Evolutionary conservation across 1,140 invertebrate genomes (phyloP).

Genomic region (Trachymyrmex septentrionalis): DNA sequence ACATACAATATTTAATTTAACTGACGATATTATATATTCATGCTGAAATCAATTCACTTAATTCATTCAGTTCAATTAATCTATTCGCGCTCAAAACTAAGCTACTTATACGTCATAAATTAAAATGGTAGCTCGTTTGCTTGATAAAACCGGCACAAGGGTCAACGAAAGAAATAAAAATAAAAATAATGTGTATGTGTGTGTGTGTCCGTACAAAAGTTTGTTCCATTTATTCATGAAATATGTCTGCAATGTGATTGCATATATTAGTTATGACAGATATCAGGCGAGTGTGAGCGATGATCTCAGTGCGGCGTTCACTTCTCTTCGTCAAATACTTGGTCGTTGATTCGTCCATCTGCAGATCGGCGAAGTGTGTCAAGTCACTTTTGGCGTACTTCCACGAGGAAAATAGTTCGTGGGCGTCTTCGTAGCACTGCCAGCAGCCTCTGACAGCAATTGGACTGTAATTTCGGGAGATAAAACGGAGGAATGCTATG

Average conservation of each 20-base stretch:
- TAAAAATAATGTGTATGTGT: constrained; percentile 11
- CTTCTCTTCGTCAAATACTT: constrained; percentile 55
- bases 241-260: constrained; percentile 7
- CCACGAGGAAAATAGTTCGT: constrained; percentile 72
- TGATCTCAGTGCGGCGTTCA: constrained; percentile 38
- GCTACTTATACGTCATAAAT: background rate
- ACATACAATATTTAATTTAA: background rate
- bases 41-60: background rate
- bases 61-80: background rate
- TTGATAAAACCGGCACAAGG: background rate
- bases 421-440: constrained; percentile 65
- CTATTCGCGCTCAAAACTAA: background rate
- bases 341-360: constrained; percentile 16
- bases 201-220: background rate
- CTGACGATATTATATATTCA: background rate
- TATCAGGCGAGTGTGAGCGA: constrained; percentile 23
- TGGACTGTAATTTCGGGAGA: constrained; percentile 48
- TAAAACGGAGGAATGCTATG: constrained; percentile 13
- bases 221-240: background rate
- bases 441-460: constrained; percentile 51
- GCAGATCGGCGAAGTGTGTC: constrained; percentile 61
- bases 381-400: constrained; percentile 71
- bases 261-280: background rate
- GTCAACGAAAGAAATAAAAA: background rate
- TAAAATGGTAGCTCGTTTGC: background rate